Base-by-base conservation (phyloP, 2,888 invertebrate genomes). In the Acanthococcus lagerstroemiae region DNA sequence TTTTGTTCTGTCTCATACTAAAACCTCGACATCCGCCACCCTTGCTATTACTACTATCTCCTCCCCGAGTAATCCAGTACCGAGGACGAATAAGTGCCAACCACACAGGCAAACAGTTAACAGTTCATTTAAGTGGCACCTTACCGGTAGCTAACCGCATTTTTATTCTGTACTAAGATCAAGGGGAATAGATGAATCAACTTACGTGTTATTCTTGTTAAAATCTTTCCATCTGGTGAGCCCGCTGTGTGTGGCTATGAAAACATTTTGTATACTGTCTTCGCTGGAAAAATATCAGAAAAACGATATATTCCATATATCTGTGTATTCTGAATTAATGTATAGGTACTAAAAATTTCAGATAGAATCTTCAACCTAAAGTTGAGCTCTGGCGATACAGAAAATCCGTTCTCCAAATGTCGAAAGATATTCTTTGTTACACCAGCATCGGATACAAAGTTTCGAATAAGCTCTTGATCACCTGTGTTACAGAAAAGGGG, bases 161-260 rank as follows among this genome's bases (percentile, higher is more conserved):
- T n/a, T n/a, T n/a, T n/a, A n/a, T n/a, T n/a, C n/a, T n/a, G n/a
- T n/a, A n/a, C n/a, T n/a, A n/a, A n/a, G n/a, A n/a, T n/a, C n/a
- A n/a, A n/a, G n/a, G n/a, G n/a, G n/a, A n/a, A n/a, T n/a, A n/a
- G n/a, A n/a, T n/a, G n/a, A n/a, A n/a, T n/a, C n/a, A n/a, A n/a
- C 37, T 57, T 66, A 27, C 61, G 56, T 3, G 4, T 66, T 48
- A 1, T 66, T 37, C 68, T 79, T 78, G n/a, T n/a, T n/a, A 52
- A 79, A 66, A 66, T 90, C 89, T 73, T 90, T 87, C 91, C 93
- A 94, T 68, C 94, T 80, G 0, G 91, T 90, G 3, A 95, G 80
- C 0, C 94, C 94, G 74, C 90, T 92, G 75, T 91, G 88, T 0
- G 94, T 94, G 50, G 94, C 88, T 74, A 95, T 79, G 77, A 94